These are phyloP conservation scores for Pipistrellus pygmaeus DNA, from an alignment of 2,797 vertebrate genomes.

Conservation along the genomic window DNA sequence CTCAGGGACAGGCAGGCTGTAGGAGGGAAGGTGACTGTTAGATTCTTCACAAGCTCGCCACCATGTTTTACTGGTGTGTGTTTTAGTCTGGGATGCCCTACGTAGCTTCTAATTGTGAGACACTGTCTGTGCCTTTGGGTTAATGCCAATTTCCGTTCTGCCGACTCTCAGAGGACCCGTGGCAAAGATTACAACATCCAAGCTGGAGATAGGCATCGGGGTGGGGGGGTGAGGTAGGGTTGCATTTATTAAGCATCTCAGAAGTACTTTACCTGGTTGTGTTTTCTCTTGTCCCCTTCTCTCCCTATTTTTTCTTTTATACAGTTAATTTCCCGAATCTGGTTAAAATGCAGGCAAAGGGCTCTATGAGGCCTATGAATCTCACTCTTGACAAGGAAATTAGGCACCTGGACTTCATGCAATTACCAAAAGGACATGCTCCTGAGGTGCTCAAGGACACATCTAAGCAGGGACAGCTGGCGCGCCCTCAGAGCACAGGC, in stretches of 20 bases:
- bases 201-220: slow-evolving; percentile 62
- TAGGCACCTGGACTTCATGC: neutral
- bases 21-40: neutral
- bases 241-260: slow-evolving; percentile 1
- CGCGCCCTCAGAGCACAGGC: neutral
- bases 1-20: neutral
- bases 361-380: neutral
- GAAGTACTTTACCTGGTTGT: neutral
- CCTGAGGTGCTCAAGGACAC: neutral
- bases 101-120: slow-evolving; percentile 79
- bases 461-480: neutral
- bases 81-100: slow-evolving; percentile 69
- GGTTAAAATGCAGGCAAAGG: neutral
- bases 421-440: neutral
- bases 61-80: slow-evolving; percentile 72
- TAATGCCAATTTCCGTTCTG: slow-evolving; percentile 74
- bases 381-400: neutral
- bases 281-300: neutral
- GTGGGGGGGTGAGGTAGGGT: neutral
- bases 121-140: slow-evolving; percentile 74
- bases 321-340: neutral
- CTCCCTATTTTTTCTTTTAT: neutral
- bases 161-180: slow-evolving; percentile 58
- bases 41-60: slow-evolving; percentile 49
- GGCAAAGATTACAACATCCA: neutral